Evolutionary conservation across 2,113 vertebrate genomes (phyloP), one percentile per base, ranked within the genome.

Genomic region (Gymnogyps californianus): DNA sequence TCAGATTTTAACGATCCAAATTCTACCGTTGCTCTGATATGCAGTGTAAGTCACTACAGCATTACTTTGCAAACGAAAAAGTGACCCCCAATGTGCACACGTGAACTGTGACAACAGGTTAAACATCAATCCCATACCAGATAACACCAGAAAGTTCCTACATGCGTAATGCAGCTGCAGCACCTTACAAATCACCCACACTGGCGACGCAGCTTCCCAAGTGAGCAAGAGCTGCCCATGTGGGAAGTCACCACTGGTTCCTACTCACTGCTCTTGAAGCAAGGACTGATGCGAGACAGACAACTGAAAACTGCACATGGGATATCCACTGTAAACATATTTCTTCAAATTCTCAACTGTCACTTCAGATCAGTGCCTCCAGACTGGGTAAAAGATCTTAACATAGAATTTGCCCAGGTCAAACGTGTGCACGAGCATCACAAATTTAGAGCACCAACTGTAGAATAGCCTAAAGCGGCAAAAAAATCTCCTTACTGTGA

Each of bases 401-500:
- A 51, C 4, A 1, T 1, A 18, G 34, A n/a, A 44, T 55, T 11
- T 32, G 10, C 12, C 21, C 12, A 7, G 0, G 2, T 11, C 77
- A 38, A 26, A 72, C 2, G 0, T 0, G 2, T 26, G 22, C 21
- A 36, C 0, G 3, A 83, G 40, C 55, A 44, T 10, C 49, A 54
- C 65, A 38, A 57, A 59, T 40, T 17, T 20, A 76, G 40, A 67
- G 20, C 64, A 70, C 57, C 61, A 88, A 67, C 52, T 44, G n/a
- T 0, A 69, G 83, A 64, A 55, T 3, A 69, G 28, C 62, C 64
- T 59, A 3, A 18, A 95, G 24, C 9, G 44, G 65, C 28, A 79
- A 75, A 90, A 79, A 75, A 90, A 36, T 2, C 42, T 77, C 95
- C 99, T 98, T 94, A 99, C 99, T 99, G 99, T 80, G 99, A 99